Evolutionary conservation across 2,797 vertebrate species (phyloP), one percentile per base, ranked within the genome.

Genomic region (Sebastes diaconus): DNA sequence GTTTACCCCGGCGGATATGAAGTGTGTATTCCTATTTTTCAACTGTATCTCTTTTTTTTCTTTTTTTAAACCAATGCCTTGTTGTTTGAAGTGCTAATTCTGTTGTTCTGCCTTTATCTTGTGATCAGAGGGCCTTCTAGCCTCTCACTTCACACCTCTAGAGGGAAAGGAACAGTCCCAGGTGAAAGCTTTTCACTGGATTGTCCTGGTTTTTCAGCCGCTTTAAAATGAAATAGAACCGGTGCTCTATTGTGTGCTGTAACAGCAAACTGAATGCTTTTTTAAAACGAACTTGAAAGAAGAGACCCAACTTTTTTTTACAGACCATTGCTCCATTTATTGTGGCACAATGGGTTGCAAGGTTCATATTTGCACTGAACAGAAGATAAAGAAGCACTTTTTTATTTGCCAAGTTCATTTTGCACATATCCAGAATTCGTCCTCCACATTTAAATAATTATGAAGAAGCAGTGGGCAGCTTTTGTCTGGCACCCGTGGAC

Each of bases 31-130:
- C 27, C 73, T 65, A 24, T 88, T 86, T 79, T 84, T 50, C 75
- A 18, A 18, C 2, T 4, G 1, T 6, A 25, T 27, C 18, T 27
- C 18, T 36, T 29, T 9, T 3, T 27, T 9, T 3, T 27, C 13
- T n/a, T 8, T 6, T 2, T 76, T 63, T 5, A 50, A 83, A 80
- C 77, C 85, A 63, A 80, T 36, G 73, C 75, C 76, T 80, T 83
- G 85, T 85, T 91, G 90, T 94, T 92, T 92, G 92, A 93, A 92
- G 90, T 90, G 91, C 84, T 92, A 91, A 92, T 94, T 90, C 86
- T 90, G 91, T 90, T 88, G 90, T 88, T 92, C 58, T 84, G 90
- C 87, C 88, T 90, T 91, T 90, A 90, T 90, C 91, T 91, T 73
- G 87, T 90, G 89, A 92, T 91, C 89, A 91, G 75, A 90, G 85